These are phyloP conservation scores for Heteropelma amictum DNA, from an alignment of 2,888 invertebrate genomes.

Conservation along the genomic window DNA sequence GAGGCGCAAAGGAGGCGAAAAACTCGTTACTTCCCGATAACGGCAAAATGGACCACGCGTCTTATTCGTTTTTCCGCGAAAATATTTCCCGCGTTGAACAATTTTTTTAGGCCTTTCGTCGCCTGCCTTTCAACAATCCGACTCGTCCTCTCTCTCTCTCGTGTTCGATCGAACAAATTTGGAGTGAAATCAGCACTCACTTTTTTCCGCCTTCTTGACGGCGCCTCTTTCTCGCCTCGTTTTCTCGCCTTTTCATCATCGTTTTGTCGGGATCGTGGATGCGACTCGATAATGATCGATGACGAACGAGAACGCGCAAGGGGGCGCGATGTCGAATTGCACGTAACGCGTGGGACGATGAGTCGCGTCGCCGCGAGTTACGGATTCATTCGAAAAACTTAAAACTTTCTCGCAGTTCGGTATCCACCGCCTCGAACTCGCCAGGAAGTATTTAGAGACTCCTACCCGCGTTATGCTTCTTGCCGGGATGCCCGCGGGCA, in stretches of 20 bases:
- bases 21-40: no score
- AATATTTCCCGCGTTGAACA: slow-evolving; percentile 4
- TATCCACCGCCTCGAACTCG: slow-evolving; percentile 67
- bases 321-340: slow-evolving; percentile 17
- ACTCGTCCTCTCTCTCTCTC: neutral
- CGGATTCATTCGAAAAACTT: slow-evolving; percentile 69
- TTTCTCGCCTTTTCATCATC: slow-evolving; percentile 5
- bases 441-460: slow-evolving; percentile 75
- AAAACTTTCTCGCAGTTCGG: slow-evolving; percentile 74
- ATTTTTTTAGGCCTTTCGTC: slow-evolving; percentile 57
- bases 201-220: neutral
- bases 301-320: slow-evolving; percentile 11
- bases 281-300: no score
- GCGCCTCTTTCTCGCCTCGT: slow-evolving; percentile 7
- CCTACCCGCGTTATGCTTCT: slow-evolving; percentile 78
- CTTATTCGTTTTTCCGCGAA: neutral
- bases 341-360: slow-evolving; percentile 25
- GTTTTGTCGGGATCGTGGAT: neutral
- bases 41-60: no score
- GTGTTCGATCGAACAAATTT: neutral
- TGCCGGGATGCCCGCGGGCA: slow-evolving; percentile 75
- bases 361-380: slow-evolving; percentile 54
- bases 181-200: no score
- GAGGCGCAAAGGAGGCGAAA: no score
- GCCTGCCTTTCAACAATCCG: slow-evolving; percentile 40